Evolutionary conservation across 2,888 invertebrate genomes (phyloP), one percentile per base, ranked within the genome.

Genomic region (Machimus rusticus): DNA sequence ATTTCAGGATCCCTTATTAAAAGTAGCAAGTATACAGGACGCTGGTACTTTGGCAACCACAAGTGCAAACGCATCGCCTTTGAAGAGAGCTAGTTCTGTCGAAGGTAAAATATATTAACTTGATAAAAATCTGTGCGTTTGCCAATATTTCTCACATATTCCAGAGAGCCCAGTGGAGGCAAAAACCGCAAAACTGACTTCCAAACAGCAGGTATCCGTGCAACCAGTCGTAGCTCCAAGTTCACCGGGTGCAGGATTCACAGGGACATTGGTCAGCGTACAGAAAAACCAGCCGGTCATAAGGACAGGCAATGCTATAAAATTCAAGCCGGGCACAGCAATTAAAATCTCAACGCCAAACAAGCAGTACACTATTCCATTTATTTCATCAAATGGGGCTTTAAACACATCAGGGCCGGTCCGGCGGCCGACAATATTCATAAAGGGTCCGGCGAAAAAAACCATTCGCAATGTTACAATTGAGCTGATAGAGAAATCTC

Each of bases 401-500:
- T 23, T 88, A 14, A 86, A 81, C 28, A 81, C 89, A 19, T 88
- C 88, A 66, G 37, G 19, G 5, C 74, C 57, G 31, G 23, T 90
- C 2, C 90, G 90, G 34, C 90, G 91, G 28, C 91, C 91, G 5
- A 91, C 92, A 5, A 91, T 92, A 0, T 91, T 91, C n/a, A 91
- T 92, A 4, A 91, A 92, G 79, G 91, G 92, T 1, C 92, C 92
- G 8, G 88, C 90, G 78, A 88, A 88, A 37, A 92, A 91, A 6
- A 92, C 91, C 0, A 92, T 92, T 90, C 91, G 92, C 3, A 90
- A 90, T 78, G 90, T 92, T 19, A 92, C 92, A 2, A 84, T 91
- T 2, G 90, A 91, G 46, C 87, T 91, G 12, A 92, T 92, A 82
- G 93, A 92, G 28, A 91, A 91, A 87, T 90, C 91, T 74, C 91